Evolutionary conservation across 2,797 vertebrate genomes (phyloP).

Genomic region (Hydrocynus forskahlii): DNA sequence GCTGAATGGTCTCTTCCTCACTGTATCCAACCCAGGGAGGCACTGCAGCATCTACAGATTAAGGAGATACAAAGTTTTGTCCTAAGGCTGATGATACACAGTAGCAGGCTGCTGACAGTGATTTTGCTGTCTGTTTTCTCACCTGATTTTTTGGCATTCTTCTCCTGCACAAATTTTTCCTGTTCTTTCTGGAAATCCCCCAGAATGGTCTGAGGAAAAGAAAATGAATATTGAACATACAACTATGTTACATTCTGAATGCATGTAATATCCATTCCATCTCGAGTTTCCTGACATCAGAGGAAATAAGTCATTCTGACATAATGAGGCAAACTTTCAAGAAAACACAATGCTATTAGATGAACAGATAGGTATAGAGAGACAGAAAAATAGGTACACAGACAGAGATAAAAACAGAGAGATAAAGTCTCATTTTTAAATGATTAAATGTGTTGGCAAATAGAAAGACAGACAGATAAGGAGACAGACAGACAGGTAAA

Average conservation of each 20-base stretch:
- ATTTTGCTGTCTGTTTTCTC: too few relatives aligned
- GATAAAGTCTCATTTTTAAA: too few relatives aligned
- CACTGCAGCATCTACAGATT: slow-evolving; percentile 83
- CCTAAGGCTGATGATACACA: too few relatives aligned
- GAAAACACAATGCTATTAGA: too few relatives aligned
- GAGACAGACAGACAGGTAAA: neutral
- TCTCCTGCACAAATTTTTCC: slow-evolving; percentile 94
- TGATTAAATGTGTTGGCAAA: too few relatives aligned
- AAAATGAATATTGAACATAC: neutral
- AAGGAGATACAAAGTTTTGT: neutral
- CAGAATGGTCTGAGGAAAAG: slow-evolving; percentile 86
- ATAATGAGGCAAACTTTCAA: too few relatives aligned
- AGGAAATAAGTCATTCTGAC: too few relatives aligned
- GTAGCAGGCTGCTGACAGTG: neutral
- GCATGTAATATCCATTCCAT: neutral
- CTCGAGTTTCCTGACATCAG: too few relatives aligned
- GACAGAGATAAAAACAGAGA: too few relatives aligned
- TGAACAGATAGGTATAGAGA: too few relatives aligned
- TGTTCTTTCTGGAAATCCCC: slow-evolving; percentile 99
- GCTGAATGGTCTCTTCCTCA: slow-evolving; percentile 96
- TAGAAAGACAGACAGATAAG: slow-evolving; percentile 15
- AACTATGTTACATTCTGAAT: neutral
- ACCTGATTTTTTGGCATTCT: slow-evolving; percentile 91
- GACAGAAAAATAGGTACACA: too few relatives aligned
- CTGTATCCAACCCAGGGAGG: slow-evolving; percentile 96